phyloP scores from a whole-genome alignment of 1,140 invertebrate genomes.

The Aethina tumida region DNA sequence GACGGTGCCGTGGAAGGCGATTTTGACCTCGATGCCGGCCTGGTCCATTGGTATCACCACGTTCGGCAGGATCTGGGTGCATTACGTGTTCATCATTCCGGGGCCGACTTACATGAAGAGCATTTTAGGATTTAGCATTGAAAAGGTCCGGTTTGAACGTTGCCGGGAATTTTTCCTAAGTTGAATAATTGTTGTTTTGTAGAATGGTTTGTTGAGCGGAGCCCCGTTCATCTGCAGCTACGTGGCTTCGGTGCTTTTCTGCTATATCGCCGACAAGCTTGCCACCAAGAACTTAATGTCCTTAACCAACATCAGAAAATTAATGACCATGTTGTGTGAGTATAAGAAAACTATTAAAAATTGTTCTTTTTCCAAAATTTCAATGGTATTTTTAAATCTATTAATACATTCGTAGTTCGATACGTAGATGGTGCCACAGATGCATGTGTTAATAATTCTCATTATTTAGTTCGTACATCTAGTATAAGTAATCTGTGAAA shows the following conservation, averaged over 20 bases:
- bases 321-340: conserved; percentile 51
- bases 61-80: conserved; percentile 62
- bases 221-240: conserved; percentile 61
- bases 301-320: conserved; percentile 54
- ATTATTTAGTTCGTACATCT: no score
- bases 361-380: conserved; percentile 1
- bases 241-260: conserved; percentile 57
- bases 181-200: conserved; percentile 19
- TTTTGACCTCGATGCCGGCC: conserved; percentile 65
- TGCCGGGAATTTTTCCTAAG: background rate
- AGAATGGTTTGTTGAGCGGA: conserved; percentile 57
- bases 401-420: background rate
- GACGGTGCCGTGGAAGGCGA: conserved; percentile 60
- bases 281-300: conserved; percentile 46
- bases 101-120: conserved; percentile 65
- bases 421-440: no score
- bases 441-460: no score
- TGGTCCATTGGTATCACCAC: conserved; percentile 72
- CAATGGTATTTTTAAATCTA: background rate
- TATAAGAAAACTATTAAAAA: conserved; percentile 9
- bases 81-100: conserved; percentile 59
- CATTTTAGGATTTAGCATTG: conserved; percentile 56
- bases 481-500: no score
- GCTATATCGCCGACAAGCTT: conserved; percentile 57
- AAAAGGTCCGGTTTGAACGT: conserved; percentile 40